Conservation (phyloP, 2,797 vertebrate genomes). For the Pitangus sulphuratus region DNA sequence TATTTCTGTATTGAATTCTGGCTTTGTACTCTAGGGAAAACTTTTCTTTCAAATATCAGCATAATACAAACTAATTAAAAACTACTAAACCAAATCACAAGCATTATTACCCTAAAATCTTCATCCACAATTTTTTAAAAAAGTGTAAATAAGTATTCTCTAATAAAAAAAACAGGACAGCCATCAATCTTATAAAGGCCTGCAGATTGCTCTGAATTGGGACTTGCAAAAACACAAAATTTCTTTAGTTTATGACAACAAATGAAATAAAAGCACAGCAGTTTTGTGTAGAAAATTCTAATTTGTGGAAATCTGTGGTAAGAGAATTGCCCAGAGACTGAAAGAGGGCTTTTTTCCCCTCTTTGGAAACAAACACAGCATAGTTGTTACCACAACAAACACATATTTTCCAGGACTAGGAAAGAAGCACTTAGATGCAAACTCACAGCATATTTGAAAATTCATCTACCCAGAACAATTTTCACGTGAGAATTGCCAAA, state of each 20-base stretch:
- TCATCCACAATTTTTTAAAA: neutral
- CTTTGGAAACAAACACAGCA: constrained; percentile 3
- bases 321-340: neutral
- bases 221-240: neutral
- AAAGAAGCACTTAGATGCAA: constrained; percentile 17
- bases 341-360: neutral
- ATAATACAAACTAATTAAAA: neutral
- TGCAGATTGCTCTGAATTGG: neutral
- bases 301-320: neutral
- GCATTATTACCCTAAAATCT: neutral
- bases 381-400: constrained; percentile 52
- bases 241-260: neutral
- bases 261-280: neutral
- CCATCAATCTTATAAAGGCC: neutral
- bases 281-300: neutral
- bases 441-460: constrained; percentile 23
- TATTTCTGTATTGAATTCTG: neutral
- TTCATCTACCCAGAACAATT: neutral
- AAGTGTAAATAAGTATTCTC: neutral
- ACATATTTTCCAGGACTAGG: constrained; percentile 29
- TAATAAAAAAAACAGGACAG: neutral
- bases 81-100: neutral
- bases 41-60: neutral
- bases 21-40: neutral
- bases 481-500: neutral